phyloP scores from a whole-genome alignment of 1,140 invertebrate genomes.

The Drosophila suzukii region DNA sequence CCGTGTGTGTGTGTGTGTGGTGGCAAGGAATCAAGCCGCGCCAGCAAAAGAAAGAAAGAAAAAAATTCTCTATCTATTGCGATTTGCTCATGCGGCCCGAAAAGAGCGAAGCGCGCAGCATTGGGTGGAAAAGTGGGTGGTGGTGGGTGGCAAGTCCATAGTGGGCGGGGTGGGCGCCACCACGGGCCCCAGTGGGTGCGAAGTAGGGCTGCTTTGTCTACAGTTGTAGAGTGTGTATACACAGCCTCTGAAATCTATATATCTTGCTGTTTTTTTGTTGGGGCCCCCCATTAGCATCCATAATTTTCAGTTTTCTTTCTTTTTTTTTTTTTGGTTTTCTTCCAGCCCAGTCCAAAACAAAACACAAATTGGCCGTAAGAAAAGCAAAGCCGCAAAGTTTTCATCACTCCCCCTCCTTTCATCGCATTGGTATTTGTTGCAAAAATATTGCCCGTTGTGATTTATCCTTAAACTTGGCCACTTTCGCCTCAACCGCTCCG shows the following conservation, averaged over 20 bases:
- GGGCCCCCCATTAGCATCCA: slow-evolving; percentile 54
- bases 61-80: slow-evolving; percentile 84
- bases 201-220: slow-evolving; percentile 67
- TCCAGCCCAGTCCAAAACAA: slow-evolving; percentile 16
- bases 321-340: slow-evolving; percentile 9
- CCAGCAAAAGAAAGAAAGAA: slow-evolving; percentile 60
- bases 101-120: slow-evolving; percentile 73
- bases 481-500: slow-evolving; percentile 39
- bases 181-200: slow-evolving; percentile 58
- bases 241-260: slow-evolving; percentile 31
- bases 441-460: slow-evolving; percentile 61
- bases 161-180: slow-evolving; percentile 46
- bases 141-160: slow-evolving; percentile 2
- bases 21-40: slow-evolving; percentile 68
- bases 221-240: slow-evolving; percentile 37
- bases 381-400: slow-evolving; percentile 32
- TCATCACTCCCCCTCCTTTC: slow-evolving; percentile 8
- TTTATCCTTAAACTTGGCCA: slow-evolving; percentile 80
- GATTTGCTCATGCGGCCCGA: slow-evolving; percentile 82
- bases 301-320: slow-evolving; percentile 39
- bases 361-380: slow-evolving; percentile 49
- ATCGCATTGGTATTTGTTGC: slow-evolving; percentile 58
- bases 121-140: slow-evolving; percentile 18
- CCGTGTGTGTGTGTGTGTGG: background rate
- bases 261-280: slow-evolving; percentile 21